phyloP scores from a whole-genome alignment of 2,797 vertebrate genomes.

The Enteromius mattozi region DNA sequence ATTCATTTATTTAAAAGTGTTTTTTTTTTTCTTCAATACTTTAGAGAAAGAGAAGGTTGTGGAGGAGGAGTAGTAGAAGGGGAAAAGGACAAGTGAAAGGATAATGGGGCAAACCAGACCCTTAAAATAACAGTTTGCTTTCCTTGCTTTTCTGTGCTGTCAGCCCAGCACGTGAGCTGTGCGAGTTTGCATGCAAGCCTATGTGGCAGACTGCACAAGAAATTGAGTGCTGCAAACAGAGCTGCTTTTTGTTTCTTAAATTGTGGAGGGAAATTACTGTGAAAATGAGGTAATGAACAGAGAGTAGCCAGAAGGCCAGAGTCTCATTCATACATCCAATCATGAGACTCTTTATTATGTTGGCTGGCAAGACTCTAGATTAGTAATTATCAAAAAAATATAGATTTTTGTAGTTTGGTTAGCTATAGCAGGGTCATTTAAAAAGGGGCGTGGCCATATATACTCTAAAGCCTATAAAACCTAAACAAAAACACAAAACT shows the following conservation, averaged over 20 bases:
- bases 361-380: no score
- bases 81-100: slow-evolving; percentile 27
- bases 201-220: slow-evolving; percentile 11
- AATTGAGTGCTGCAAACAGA: slow-evolving; percentile 36
- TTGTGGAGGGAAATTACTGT: slow-evolving; percentile 46
- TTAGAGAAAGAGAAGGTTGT: background rate
- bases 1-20: slow-evolving; percentile 4
- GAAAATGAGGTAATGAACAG: slow-evolving; percentile 51
- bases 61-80: background rate
- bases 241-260: slow-evolving; percentile 47
- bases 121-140: slow-evolving; percentile 44
- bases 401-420: no score
- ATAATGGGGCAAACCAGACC: slow-evolving; percentile 18
- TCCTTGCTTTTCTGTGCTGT: slow-evolving; percentile 8
- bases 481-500: no score
- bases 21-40: background rate
- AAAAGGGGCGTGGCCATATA: no score
- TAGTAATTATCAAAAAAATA: no score
- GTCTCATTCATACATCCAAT: slow-evolving; percentile 21
- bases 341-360: background rate
- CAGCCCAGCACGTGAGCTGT: background rate
- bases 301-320: slow-evolving; percentile 14
- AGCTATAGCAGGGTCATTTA: no score
- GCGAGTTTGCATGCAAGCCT: background rate
- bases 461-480: no score